Base-by-base conservation (phyloP, 2,113 vertebrate species). In the Ptilonorhynchus violaceus region DNA sequence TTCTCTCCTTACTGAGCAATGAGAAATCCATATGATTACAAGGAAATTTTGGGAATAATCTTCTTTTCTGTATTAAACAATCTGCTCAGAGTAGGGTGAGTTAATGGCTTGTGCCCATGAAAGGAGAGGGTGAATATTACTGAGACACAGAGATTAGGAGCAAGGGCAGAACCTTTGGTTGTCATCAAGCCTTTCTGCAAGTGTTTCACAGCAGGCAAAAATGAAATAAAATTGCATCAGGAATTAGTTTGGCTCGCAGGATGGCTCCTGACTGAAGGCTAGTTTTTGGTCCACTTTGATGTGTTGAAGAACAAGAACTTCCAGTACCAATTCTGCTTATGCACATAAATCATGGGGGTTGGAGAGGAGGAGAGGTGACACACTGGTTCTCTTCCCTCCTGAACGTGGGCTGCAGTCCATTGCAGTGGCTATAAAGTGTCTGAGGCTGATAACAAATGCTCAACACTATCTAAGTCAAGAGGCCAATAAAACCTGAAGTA, bases 201-300 rank as follows among this genome's bases (percentile, higher is more conserved):
- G 85, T 83, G 66, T 87, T 91, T 70, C 86, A 58, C 76, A 87
- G 85, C 4, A 87, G 88, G 91, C 86, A 93, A 89, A 97, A 96
- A 63, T 42, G 56, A 82, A 91, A 64, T 67, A 60, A 94, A 97
- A 92, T 95, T 96, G 79, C 95, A 74, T 92, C 79, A 93, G 90
- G 95, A 81, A 78, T 93, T 46, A 94, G 76, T 81, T 37, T 95
- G 88, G 68, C 83, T 78, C 5, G 56, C 11, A 78, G 92, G 56
- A 90, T 67, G 88, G 90, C 64, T 96, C 93, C 93, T 91, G 85
- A 92, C 79, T 94, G 85, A 96, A 78, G 96, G 94, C 90, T 88
- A 94, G 68, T 81, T 96, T 93, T 96, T 76, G 85, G 96, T 93
- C 96, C 93, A 96, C 94, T 96, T 97, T 96, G 95, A 95, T 94